Evolutionary conservation across 23 tunicate genomes (phyloP), one percentile per base, ranked within the genome.

Genomic region (Botrylloides violaceus): DNA sequence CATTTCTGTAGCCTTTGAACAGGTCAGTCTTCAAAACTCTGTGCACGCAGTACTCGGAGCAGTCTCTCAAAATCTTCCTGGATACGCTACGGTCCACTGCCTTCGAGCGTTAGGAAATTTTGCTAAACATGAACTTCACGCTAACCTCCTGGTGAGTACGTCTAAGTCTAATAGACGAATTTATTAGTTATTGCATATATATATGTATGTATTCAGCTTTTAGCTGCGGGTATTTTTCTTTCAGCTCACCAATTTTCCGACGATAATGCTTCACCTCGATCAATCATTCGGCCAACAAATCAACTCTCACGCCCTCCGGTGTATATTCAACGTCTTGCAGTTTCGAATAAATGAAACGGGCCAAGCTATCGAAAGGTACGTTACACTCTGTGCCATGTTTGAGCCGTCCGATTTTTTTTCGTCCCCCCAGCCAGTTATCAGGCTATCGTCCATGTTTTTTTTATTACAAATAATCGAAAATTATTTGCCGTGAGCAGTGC

Each of bases 91-190:
- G 0, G 38, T 81, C 7, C 87, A 87, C 29, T 37, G 81, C 23
- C 49, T 77, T 5, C 61, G 95, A 4, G 82, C 87, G 9, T 28
- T 60, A n/a, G 87, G 81, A 27, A 87, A 87, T 62, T 87, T 87
- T 50, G 79, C 95, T 25, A 28, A 49, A 26, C 80, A 81, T 49
- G 56, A 38, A 6, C 58, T 63, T 29, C 86, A 87, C 57, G 60
- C 95, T 25, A 71, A 32, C 34, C 36, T 70, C 12, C 25, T 81
- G 79, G 84, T 81, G 36, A 27, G 95, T 64, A 38, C 1, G 30
- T 31, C n/a, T 59, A 7, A 59, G 22, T 19, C 22, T 12, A 60
- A 60, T n/a, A 15, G 23, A 24, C 18, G 15, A 15, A 1, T 60
- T 25, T 0, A 23, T 60, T 18, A n/a, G 1, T 24, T 20, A 20